Conservation (phyloP, 1,140 invertebrate genomes). For the Hyles euphorbiae region DNA sequence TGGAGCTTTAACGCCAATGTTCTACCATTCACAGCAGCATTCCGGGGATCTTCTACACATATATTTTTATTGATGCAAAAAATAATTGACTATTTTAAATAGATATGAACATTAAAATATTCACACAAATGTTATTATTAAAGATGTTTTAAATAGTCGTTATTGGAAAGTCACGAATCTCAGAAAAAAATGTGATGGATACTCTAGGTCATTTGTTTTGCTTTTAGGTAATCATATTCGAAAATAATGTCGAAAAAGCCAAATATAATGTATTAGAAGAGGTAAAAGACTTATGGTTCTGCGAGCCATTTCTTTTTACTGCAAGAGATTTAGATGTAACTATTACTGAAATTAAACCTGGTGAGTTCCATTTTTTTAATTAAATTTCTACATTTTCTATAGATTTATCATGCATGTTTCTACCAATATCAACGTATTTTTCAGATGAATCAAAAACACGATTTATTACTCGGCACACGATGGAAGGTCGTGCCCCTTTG, state of each 20-base stretch:
- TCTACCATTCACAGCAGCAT: too few relatives aligned
- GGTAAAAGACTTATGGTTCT: conserved; percentile 53
- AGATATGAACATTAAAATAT: too few relatives aligned
- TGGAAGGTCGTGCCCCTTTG: conserved; percentile 58
- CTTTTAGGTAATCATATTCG: conserved; percentile 48
- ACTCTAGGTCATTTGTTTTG: not conserved
- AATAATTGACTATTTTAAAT: too few relatives aligned
- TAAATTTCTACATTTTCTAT: too few relatives aligned
- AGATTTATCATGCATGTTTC: too few relatives aligned
- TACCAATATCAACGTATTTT: conserved; percentile 9
- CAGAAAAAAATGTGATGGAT: too few relatives aligned
- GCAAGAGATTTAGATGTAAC: conserved; percentile 62
- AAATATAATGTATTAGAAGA: conserved; percentile 63
- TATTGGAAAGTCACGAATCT: too few relatives aligned
- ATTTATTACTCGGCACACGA: conserved; percentile 53
- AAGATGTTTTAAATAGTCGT: too few relatives aligned
- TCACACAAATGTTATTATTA: too few relatives aligned
- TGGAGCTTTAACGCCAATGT: too few relatives aligned
- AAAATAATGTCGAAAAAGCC: conserved; percentile 49
- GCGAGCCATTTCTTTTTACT: conserved; percentile 55
- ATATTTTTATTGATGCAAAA: too few relatives aligned
- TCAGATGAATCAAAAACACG: conserved; percentile 56
- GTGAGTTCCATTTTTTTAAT: conserved; percentile 12
- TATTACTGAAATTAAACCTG: conserved; percentile 63
- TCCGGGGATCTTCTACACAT: too few relatives aligned